A percentile compares a stretch with the other conserved stretches of the same genome.
These are phyloP conservation scores for Cebus imitator DNA, from an alignment of 2,113 vertebrate species.

Conservation along the genomic window DNA sequence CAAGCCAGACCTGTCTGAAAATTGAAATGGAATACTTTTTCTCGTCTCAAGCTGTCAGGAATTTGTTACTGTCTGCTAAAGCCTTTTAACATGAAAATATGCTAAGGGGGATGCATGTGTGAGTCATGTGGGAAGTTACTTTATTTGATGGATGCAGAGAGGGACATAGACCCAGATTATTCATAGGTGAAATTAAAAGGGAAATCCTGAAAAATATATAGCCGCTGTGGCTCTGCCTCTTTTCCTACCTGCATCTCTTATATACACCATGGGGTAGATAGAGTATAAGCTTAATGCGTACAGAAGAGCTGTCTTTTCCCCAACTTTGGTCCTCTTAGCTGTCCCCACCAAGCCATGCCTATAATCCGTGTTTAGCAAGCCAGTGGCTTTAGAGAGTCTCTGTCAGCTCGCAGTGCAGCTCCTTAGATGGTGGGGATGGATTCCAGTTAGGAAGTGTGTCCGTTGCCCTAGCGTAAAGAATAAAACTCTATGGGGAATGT, in stretches of 20 bases:
- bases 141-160: not conserved
- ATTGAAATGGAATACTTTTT: constrained; percentile 39
- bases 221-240: not conserved
- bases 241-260: not conserved
- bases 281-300: not conserved
- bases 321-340: not conserved
- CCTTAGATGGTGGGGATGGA: not conserved
- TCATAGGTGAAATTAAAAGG: not conserved
- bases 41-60: constrained; percentile 55
- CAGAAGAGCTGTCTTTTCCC: not conserved
- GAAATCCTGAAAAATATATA: not conserved
- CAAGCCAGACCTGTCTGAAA: not conserved
- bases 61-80: not conserved
- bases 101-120: not conserved
- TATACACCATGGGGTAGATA: fast-evolving
- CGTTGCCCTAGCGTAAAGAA: not conserved
- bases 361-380: not conserved
- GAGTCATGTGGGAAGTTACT: not conserved
- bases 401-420: not conserved
- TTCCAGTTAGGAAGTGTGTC: not conserved
- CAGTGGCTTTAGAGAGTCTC: not conserved
- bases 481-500: not conserved
- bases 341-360: not conserved
- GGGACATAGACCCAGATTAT: not conserved
- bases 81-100: not conserved